Conservation (phyloP, 2,888 invertebrate species). For the Macaria notata region DNA sequence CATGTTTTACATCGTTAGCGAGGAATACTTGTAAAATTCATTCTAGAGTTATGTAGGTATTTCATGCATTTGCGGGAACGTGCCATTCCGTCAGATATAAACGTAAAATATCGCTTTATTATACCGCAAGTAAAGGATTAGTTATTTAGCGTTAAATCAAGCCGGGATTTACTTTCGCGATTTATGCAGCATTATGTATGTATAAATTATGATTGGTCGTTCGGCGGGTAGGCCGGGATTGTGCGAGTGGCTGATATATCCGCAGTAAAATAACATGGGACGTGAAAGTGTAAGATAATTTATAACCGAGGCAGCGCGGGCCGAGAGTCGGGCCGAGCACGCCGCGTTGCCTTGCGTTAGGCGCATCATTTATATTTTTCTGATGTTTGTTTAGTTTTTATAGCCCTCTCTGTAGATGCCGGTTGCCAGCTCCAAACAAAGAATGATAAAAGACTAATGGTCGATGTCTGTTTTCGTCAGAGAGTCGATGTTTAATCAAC, state of each 20-base stretch:
- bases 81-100: slow-evolving; percentile 50
- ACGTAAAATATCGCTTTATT: slow-evolving; percentile 51
- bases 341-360: slow-evolving; percentile 72
- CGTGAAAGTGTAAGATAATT: slow-evolving; percentile 74
- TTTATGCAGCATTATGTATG: slow-evolving; percentile 60
- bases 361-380: slow-evolving; percentile 79
- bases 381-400: slow-evolving; percentile 76
- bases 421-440: slow-evolving; percentile 72
- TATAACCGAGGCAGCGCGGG: slow-evolving; percentile 68
- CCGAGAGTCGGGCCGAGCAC: slow-evolving; percentile 52
- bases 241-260: slow-evolving; percentile 67
- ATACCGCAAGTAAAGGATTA: slow-evolving; percentile 49
- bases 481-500: slow-evolving; percentile 72
- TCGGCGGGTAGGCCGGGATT: slow-evolving; percentile 62
- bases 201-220: slow-evolving; percentile 70
- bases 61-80: slow-evolving; percentile 47
- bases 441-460: slow-evolving; percentile 76
- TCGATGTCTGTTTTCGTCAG: slow-evolving; percentile 68
- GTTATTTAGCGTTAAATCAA: slow-evolving; percentile 57
- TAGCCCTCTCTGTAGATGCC: slow-evolving; percentile 63
- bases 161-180: slow-evolving; percentile 58
- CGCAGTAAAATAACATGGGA: slow-evolving; percentile 72
- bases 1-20: slow-evolving; percentile 52
- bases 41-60: slow-evolving; percentile 38
- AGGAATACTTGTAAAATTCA: slow-evolving; percentile 38